Evolutionary conservation across 2,797 vertebrate genomes (phyloP).

Genomic region (Arrhamphus sclerolepis): DNA sequence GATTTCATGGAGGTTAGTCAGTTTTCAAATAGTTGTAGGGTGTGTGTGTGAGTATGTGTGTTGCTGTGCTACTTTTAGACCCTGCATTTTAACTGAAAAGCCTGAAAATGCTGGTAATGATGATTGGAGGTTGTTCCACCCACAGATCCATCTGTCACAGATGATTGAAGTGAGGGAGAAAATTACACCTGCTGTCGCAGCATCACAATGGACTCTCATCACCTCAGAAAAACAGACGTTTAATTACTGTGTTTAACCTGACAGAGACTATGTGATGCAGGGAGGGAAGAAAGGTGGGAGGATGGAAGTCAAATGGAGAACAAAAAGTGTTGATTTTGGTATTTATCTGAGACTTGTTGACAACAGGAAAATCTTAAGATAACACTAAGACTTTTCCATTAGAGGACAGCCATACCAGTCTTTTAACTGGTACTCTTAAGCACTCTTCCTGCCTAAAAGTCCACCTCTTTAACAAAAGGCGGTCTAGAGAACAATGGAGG

Average conservation of each 20-base stretch:
- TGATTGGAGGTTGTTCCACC: conserved; percentile 36
- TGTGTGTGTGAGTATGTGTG: conserved; percentile 19
- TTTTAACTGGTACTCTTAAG: too few species aligned
- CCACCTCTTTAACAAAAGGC: too few species aligned
- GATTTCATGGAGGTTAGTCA: conserved; percentile 63
- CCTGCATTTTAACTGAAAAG: conserved; percentile 15
- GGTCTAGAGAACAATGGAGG: too few species aligned
- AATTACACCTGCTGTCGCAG: conserved; percentile 52
- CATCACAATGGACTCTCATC: conserved; percentile 48
- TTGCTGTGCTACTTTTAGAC: conserved; percentile 20
- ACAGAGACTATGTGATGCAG: conserved; percentile 32
- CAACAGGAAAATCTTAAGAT: not conserved
- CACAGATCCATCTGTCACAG: conserved; percentile 43
- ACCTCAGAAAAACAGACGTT: conserved; percentile 42
- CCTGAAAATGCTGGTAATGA: conserved; percentile 11
- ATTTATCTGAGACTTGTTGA: conserved; percentile 11
- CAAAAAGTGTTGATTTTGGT: conserved; percentile 9
- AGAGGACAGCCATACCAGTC: too few species aligned
- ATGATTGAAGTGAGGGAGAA: conserved; percentile 53
- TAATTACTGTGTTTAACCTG: conserved; percentile 64
- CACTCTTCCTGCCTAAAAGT: too few species aligned
- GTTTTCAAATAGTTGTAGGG: conserved; percentile 48
- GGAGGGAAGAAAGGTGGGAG: not conserved
- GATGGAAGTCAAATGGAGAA: conserved; percentile 12
- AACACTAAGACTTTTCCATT: not conserved